Evolutionary conservation across 1,140 invertebrate genomes (phyloP), one percentile per base, ranked within the genome.

Genomic region (Drosophila triauraria): DNA sequence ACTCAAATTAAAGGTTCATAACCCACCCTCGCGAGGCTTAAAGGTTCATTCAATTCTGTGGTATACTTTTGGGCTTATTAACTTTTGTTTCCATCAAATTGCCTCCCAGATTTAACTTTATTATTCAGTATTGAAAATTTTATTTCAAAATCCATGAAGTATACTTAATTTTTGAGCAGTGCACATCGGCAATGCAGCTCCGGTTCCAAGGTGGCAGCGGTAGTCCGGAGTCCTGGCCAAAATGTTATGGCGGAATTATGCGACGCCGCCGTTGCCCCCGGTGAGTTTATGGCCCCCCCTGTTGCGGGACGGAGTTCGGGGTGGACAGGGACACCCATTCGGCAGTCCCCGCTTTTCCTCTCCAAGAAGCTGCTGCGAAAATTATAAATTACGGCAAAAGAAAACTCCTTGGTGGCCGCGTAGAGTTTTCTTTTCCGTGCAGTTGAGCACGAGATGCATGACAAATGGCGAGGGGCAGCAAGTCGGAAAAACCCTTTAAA

Each of bases 391-490:
- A 88, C 47, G 54, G 27, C 15, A 7, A 54, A 57, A 27, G 60
- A 61, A 42, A 43, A 68, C 59, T 80, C 47, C 38, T 53, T 70
- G 46, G 56, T 48, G 23, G 47, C 35, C 44, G 43, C 51, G 13
- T 3, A 60, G 69, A 61, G 70, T 70, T 70, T 78, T 84, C 78
- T 91, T 81, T 91, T 91, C 91, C 91, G 70, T 91, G 86, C 91
- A 91, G 91, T 91, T 91, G 59, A 91, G 71, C 91, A 91, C 72
- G 74, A 91, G 75, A 87, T 87, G 78, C 91, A 91, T 91, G 83
- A 84, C 82, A 84, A 78, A 72, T 77, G 64, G 75, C 53, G 70
- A 20, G 20, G 70, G 76, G 59, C 65, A 75, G 53, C 40, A 61
- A 27, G 57, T 42, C 20, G 61, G 47, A 67, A 69, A 60, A 61